A percentile compares a stretch with the other conserved stretches of the same genome.
Conservation (phyloP, 2,888 invertebrate species). For the Pachliopta kotzebuea region DNA sequence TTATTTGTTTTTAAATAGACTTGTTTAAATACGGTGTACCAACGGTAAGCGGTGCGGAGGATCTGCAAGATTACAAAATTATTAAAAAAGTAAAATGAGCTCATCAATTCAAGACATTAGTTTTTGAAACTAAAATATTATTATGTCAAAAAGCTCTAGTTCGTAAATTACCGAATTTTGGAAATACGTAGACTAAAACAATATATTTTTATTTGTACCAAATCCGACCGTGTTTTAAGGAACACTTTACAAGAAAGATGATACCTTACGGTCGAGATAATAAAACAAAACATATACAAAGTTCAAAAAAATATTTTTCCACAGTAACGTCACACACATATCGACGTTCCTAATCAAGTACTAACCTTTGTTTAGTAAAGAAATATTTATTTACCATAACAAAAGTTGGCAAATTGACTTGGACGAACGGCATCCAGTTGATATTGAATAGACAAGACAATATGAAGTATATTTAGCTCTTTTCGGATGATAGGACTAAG, state of each 20-base stretch:
- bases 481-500: constrained; percentile 51
- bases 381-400: constrained; percentile 47
- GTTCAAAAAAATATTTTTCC: too few relatives aligned
- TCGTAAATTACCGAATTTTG: background rate
- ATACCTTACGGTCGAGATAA: too few relatives aligned
- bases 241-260: too few relatives aligned
- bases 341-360: too few relatives aligned
- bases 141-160: background rate
- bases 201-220: background rate
- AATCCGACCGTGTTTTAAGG: background rate
- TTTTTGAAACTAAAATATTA: background rate
- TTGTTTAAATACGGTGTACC: constrained; percentile 52
- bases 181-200: background rate
- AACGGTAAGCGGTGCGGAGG: constrained; percentile 62
- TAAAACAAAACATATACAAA: too few relatives aligned
- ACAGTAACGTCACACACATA: too few relatives aligned
- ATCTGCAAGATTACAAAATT: constrained; percentile 48
- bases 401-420: constrained; percentile 57
- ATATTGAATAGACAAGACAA: constrained; percentile 47
- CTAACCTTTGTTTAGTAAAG: too few relatives aligned
- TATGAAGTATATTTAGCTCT: constrained; percentile 48
- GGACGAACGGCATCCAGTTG: constrained; percentile 54
- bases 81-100: background rate
- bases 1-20: background rate
- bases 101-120: background rate